Base-by-base conservation (phyloP, 2,888 invertebrate genomes). In the Xestia sexstrigata region DNA sequence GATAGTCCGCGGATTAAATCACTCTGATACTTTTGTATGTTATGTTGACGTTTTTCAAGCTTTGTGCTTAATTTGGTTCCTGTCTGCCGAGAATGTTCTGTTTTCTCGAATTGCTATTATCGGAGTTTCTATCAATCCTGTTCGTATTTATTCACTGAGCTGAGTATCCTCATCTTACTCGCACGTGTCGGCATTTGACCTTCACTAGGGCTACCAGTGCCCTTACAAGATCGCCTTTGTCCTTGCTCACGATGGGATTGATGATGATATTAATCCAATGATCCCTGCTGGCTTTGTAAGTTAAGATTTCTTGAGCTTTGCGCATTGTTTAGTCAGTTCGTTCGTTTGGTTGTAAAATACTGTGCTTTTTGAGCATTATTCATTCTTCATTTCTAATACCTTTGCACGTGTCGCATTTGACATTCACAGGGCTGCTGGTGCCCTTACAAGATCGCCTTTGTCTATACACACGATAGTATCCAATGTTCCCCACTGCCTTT, bases 351-450 rank as follows among this genome's bases (percentile, higher is more conserved):
- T 60, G 30, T 3, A 42, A 0, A 42, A 42, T 39, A 23, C 23
- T 13, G 13, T 7, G 4, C 42, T 42, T 35, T 20, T 42, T 30
- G n/a, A 11, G 11, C 9, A 52, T 35, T 5, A 35, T 35, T 35
- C 35, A 35, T 35, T 35, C 35, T 0, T 35, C 5, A 35, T 35
- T 35, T 35, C 30, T 60, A 30, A 60, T 30, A 17, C 30, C 17
- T 58, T 60, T 30, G 65, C 71, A 84, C 77, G 77, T 68, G 83
- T 30, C 80, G 82, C 82, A 87, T 83, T 85, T 83, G 89, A 86
- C 92, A 91, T 93, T 93, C 92, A 81, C 82, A 93, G 90, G 91
- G 91, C 79, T 69, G 71, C 78, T 5, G 23, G 2, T n/a, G 42
- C 17, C 11, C 15, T 42, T 42, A 65, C n/a, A 87, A 83, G 84